These are phyloP conservation scores for Dasypolia templi DNA, from an alignment of 2,888 invertebrate genomes.

Conservation along the genomic window DNA sequence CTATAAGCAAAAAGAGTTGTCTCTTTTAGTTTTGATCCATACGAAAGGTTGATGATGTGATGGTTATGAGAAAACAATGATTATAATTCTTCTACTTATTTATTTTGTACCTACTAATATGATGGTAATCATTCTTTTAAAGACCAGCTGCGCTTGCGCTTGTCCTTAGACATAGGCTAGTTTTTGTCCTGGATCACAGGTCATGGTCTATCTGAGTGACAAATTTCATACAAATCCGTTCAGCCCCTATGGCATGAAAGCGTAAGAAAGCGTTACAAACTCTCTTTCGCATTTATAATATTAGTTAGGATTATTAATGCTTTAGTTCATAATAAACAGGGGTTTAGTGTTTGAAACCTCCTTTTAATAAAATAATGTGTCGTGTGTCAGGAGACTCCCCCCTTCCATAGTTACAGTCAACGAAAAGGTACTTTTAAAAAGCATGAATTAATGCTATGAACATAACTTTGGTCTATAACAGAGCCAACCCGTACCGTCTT, in stretches of 20 bases:
- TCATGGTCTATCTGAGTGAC: too few species aligned
- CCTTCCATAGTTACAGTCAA: background rate
- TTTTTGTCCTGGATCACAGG: too few species aligned
- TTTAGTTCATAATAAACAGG: background rate
- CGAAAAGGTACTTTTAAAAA: background rate
- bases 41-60: background rate
- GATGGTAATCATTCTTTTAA: too few species aligned
- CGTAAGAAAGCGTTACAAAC: too few species aligned
- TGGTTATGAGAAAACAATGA: background rate
- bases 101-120: background rate
- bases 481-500: background rate
- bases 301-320: background rate
- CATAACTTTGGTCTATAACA: background rate
- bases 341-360: background rate
- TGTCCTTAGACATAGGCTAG: too few species aligned
- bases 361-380: background rate
- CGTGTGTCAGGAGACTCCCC: background rate
- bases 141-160: too few species aligned
- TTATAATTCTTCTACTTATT: background rate
- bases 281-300: too few species aligned
- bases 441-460: background rate
- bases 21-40: slow-evolving; percentile 20
- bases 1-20: slow-evolving; percentile 15
- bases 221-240: too few species aligned
- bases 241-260: too few species aligned